phyloP scores from a whole-genome alignment of 2,113 vertebrate genomes.

The Nematolebias whitei region DNA sequence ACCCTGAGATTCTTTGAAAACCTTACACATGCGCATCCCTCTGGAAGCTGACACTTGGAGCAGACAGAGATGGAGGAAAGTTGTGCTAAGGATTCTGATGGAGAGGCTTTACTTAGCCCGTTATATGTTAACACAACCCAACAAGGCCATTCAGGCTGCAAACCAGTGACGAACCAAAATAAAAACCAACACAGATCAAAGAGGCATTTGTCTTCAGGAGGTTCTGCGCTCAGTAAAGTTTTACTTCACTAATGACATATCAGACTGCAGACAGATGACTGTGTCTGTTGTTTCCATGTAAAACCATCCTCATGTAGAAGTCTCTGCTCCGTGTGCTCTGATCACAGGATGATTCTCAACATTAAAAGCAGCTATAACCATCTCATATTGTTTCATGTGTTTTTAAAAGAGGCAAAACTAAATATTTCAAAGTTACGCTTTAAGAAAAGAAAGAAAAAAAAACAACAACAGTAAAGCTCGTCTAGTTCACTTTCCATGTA shows the following conservation, averaged over 20 bases:
- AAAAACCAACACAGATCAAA: slow-evolving; percentile 50
- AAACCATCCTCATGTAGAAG: too few relatives aligned
- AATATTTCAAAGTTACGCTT: background rate
- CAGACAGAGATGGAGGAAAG: slow-evolving; percentile 64
- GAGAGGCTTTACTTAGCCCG: slow-evolving; percentile 53
- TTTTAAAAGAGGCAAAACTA: background rate
- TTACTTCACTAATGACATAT: slow-evolving; percentile 35
- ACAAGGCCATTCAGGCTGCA: slow-evolving; percentile 34
- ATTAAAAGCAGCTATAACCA: background rate
- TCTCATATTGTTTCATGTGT: background rate
- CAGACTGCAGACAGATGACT: slow-evolving; percentile 26
- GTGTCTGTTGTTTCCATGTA: slow-evolving; percentile 13
- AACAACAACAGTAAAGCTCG: background rate
- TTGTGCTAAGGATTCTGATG: slow-evolving; percentile 76
- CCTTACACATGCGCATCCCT: background rate
- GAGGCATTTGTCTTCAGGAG: slow-evolving; percentile 43
- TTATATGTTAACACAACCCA: slow-evolving; percentile 59
- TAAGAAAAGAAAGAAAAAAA: background rate
- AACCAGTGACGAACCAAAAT: slow-evolving; percentile 19
- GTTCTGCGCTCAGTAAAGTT: slow-evolving; percentile 13
- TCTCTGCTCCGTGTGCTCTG: slow-evolving; percentile 5
- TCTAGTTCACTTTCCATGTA: background rate
- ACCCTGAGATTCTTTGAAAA: background rate
- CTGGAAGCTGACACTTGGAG: slow-evolving; percentile 62
- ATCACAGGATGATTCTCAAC: background rate